Evolutionary conservation across 2,797 vertebrate species (phyloP), one percentile per base, ranked within the genome.

Genomic region (Anomalospiza imberbis): DNA sequence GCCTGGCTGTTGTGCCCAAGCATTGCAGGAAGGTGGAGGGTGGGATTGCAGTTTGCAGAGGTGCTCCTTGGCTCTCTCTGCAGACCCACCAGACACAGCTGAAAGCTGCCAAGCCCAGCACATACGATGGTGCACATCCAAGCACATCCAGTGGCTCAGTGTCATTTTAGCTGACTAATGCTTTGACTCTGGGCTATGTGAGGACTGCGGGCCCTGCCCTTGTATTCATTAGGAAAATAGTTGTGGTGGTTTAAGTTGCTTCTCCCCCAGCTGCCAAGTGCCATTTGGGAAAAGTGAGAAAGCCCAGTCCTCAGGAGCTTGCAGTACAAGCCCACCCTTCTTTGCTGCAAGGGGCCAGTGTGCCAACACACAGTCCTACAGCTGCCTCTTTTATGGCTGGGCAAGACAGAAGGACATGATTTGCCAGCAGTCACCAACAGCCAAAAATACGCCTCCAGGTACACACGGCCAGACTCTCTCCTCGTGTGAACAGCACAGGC

Each of bases 111-210:
- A 32, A 71, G 54, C 62, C 34, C 29, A n/a, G 73, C 44, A 28
- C 0, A 0, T 8, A 34, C 0, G 0, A 21, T n/a, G 34, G 26
- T 47, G 38, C n/a, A 2, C 15, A 1, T 28, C 81, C 53, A 63
- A 85, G 81, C 32, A n/a, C 74, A 45, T 25, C 48, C 65, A 17
- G 26, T 19, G 47, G 22, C 45, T 89, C 5, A 0, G 32, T 53
- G 13, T 65, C 28, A 40, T 67, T 92, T 83, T 67, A 77, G 55
- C 88, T 93, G 74, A 91, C 48, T 80, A 68, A 68, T 67, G 40
- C 50, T 65, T 77, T 75, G 54, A 86, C 76, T 88, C 34, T 51
- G 68, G 38, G 72, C 80, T 91, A 1, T 54, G 62, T 68, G 44
- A 88, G 62, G n/a, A 45, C 88, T 72, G 31, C 19, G 10, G 53